A percentile compares a stretch with the other conserved stretches of the same genome.
Conservation (phyloP, 2,797 vertebrate genomes). For the Notamacropus eugenii region DNA sequence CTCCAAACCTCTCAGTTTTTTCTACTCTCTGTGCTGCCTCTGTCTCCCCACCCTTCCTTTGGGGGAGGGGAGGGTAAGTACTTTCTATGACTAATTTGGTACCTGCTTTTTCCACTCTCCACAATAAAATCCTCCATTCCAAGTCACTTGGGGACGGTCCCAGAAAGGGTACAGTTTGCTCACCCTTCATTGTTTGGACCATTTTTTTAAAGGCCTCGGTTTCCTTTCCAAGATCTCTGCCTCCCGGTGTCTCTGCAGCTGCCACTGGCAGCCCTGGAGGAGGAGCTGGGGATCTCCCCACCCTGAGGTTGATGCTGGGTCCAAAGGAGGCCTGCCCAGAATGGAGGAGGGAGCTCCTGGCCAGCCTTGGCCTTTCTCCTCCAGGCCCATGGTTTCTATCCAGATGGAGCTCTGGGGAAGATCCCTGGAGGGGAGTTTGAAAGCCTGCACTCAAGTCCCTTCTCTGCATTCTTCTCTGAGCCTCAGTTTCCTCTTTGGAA, state of each 20-base stretch:
- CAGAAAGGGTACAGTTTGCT: conserved; percentile 1
- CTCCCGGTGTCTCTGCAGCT: conserved; percentile 71
- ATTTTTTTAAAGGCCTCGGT: conserved; percentile 70
- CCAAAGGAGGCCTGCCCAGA: background rate
- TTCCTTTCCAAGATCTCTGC: conserved; percentile 64
- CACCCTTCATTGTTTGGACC: background rate
- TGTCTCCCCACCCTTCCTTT: conserved; percentile 18
- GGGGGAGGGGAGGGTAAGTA: too few species aligned
- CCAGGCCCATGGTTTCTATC: background rate
- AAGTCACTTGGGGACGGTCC: conserved; percentile 47
- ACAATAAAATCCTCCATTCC: conserved; percentile 26
- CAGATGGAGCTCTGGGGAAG: background rate
- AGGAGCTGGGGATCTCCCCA: background rate
- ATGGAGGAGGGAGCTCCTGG: background rate
- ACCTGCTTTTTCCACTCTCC: background rate
- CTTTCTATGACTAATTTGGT: conserved; percentile 46
- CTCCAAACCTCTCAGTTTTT: background rate
- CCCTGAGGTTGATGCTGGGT: background rate
- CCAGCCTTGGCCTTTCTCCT: background rate
- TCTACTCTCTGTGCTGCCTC: background rate
- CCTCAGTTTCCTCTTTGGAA: background rate
- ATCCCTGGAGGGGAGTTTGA: background rate
- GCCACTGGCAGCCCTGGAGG: conserved; percentile 45
- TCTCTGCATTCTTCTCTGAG: background rate
- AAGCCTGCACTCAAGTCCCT: background rate